These are phyloP conservation scores for Chalcosyrphus nemorum DNA, from an alignment of 2,888 invertebrate species.

Conservation along the genomic window DNA sequence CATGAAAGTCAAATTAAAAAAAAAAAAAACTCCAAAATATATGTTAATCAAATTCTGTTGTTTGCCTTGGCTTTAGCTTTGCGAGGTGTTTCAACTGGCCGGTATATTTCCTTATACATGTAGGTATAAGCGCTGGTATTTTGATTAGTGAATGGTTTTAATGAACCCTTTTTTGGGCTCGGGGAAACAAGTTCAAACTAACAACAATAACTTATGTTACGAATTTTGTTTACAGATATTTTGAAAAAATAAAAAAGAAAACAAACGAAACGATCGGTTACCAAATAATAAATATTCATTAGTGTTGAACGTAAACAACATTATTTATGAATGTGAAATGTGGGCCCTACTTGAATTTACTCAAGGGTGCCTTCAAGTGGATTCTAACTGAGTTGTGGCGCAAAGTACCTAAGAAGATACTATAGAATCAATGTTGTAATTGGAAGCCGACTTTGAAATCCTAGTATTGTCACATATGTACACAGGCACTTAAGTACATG, in stretches of 20 bases:
- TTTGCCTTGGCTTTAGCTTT: slow-evolving; percentile 16
- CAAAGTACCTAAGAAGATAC: not conserved
- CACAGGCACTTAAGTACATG: too few species aligned
- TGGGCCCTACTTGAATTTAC: not conserved
- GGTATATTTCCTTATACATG: not conserved
- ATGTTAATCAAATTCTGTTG: slow-evolving; percentile 15
- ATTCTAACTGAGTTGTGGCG: not conserved
- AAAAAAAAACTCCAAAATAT: not conserved
- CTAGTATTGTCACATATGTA: not conserved
- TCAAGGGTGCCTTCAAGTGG: not conserved
- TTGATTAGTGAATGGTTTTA: not conserved
- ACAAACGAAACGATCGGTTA: not conserved
- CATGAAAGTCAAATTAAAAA: not conserved
- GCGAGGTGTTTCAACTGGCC: not conserved
- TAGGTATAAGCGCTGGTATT: not conserved
- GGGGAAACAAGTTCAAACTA: not conserved
- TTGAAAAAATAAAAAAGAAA: too few species aligned
- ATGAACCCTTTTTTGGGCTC: not conserved
- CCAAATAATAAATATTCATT: not conserved
- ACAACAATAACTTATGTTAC: not conserved
- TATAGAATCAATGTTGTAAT: not conserved
- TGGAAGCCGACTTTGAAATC: not conserved
- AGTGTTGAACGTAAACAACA: not conserved
- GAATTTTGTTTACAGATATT: not conserved
- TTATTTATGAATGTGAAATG: not conserved